Percentiles rank a stretch among this genome's conserved stretches.
phyloP scores from a whole-genome alignment of 2,113 vertebrate species.

The Eonycteris spelaea region DNA sequence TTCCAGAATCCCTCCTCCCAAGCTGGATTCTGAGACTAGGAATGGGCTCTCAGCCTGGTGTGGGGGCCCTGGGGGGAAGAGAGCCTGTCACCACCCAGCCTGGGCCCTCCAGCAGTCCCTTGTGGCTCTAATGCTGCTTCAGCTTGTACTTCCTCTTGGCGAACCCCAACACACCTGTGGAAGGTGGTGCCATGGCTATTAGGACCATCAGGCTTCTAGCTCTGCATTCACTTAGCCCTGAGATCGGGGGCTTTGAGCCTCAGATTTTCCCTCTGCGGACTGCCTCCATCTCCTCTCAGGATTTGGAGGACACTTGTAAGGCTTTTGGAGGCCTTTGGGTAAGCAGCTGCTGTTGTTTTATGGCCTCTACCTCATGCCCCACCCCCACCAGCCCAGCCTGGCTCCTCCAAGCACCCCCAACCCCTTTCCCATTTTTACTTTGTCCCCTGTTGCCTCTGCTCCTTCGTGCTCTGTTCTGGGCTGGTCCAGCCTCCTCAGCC shows the following conservation, averaged over 20 bases:
- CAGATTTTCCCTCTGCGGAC: neutral
- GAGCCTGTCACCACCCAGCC: neutral
- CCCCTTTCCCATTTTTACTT: neutral
- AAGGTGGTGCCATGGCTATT: neutral
- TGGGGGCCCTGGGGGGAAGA: neutral
- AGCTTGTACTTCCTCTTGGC: neutral
- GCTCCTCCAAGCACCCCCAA: neutral
- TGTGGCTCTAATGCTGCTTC: neutral
- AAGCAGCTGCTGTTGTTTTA: accelerated
- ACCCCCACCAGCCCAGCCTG: neutral
- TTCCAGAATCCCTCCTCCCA: neutral
- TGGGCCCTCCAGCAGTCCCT: neutral
- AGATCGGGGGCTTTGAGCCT: neutral
- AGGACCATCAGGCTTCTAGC: neutral
- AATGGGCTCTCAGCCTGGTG: neutral
- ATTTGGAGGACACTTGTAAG: neutral
- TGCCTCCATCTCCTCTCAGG: neutral
- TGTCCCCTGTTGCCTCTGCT: neutral
- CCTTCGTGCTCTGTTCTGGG: neutral
- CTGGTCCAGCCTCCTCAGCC: neutral
- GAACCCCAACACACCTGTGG: neutral
- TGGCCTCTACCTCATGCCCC: neutral
- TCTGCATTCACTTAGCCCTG: neutral
- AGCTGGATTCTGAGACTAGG: neutral
- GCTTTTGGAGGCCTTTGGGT: neutral